A percentile compares a stretch with the other conserved stretches of the same genome.
Conservation (phyloP, 2,113 vertebrate genomes). For the Oryzias celebensis region DNA sequence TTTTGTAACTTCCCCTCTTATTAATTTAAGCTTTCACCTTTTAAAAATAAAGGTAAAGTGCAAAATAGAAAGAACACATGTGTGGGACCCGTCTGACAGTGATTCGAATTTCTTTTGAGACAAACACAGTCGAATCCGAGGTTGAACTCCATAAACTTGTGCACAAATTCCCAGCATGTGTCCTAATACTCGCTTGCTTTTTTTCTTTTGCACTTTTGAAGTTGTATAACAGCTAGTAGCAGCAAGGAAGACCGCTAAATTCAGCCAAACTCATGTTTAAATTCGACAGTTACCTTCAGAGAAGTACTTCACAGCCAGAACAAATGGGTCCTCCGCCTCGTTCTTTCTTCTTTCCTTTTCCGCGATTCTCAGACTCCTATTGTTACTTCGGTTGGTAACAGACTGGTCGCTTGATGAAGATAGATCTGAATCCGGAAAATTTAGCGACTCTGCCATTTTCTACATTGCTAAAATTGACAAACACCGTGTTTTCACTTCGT, state of each 20-base stretch:
- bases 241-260: neutral
- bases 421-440: slow-evolving; percentile 27
- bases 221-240: neutral
- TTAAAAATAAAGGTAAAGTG: too few relatives aligned
- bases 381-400: slow-evolving; percentile 36
- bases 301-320: slow-evolving; percentile 80
- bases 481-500: neutral
- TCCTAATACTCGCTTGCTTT: too few relatives aligned
- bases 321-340: slow-evolving; percentile 64
- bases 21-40: too few relatives aligned
- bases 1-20: too few relatives aligned
- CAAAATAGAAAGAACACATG: too few relatives aligned
- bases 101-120: too few relatives aligned
- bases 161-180: too few relatives aligned
- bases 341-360: slow-evolving; percentile 62
- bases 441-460: slow-evolving; percentile 62
- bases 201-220: neutral
- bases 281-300: slow-evolving; percentile 57
- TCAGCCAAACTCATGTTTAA: neutral
- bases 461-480: slow-evolving; percentile 54
- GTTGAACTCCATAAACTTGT: too few relatives aligned
- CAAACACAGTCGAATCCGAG: too few relatives aligned
- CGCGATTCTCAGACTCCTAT: slow-evolving; percentile 70
- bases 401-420: slow-evolving; percentile 37
- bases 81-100: too few relatives aligned